Evolutionary conservation across 2,888 invertebrate genomes (phyloP), one percentile per base, ranked within the genome.

Genomic region (Prosapia bicincta): DNA sequence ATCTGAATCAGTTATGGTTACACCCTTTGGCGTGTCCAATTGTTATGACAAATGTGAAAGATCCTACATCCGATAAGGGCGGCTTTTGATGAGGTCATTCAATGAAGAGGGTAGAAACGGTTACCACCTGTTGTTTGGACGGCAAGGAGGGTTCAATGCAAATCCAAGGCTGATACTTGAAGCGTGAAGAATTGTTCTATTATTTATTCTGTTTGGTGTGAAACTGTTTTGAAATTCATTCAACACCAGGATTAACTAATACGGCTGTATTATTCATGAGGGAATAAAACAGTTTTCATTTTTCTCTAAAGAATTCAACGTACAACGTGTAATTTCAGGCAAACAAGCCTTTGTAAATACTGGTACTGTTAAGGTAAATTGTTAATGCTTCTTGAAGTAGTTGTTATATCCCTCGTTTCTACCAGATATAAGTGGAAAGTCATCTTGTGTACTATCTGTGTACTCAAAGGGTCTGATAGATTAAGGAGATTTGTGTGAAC

Each of bases 31-130:
- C 75, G 78, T 75, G 72, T 72, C 78, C 74, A 78, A 78, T 78
- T 78, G 75, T 75, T 75, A 74, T 78, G 78, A 78, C 76, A 72
- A 76, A 78, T 25, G 67, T 26, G 66, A 28, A 25, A 66, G 75
- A 70, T 66, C 30, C 67, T 69, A 69, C 15, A 7, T 26, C 23
- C 13, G 28, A 26, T 26, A 30, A 26, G 26, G 69, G 69, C 30
- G 69, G 69, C 28, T 26, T 65, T 71, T 75, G 75, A 75, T 75
- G 75, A 75, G 75, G 71, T 75, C 75, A 75, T 71, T 75, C 70
- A 38, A 25, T n/a, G 54, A 20, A 30, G 26, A 23, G 30, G 69
- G 69, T n/a, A 20, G 26, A 10, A 69, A 69, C 26, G 25, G 23
- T 38, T 54, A 71, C 71, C 75, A 75, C 75, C 75, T 75, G 75